These are phyloP conservation scores for Azemiops feae DNA, from an alignment of 2,113 vertebrate genomes.

Conservation along the genomic window DNA sequence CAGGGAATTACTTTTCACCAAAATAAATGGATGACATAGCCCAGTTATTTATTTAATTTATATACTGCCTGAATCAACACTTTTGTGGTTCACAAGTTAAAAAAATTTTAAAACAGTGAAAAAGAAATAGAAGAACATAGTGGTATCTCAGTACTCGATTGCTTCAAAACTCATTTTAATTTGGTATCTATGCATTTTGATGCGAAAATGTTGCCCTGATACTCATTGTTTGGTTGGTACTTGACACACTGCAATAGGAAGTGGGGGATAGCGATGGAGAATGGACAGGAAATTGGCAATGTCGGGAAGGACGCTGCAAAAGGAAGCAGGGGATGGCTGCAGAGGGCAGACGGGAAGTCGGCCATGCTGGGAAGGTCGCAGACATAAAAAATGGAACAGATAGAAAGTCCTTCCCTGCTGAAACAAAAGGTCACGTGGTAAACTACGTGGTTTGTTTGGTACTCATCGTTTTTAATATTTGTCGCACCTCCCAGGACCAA, in stretches of 20 bases:
- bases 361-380: background rate
- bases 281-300: background rate
- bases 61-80: background rate
- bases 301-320: background rate
- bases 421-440: background rate
- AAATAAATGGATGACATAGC: background rate
- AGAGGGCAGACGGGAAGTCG: background rate
- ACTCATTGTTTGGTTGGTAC: background rate
- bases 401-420: accelerated
- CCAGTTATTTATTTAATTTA: background rate
- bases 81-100: background rate
- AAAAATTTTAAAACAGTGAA: background rate
- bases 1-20: background rate
- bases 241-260: background rate
- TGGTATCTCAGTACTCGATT: background rate
- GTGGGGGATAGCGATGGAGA: background rate
- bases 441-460: background rate
- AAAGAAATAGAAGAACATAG: background rate
- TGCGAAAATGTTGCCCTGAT: background rate
- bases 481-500: background rate
- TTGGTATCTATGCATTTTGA: background rate
- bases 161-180: background rate
- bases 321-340: background rate
- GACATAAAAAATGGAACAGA: background rate
- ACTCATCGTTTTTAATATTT: background rate